Percentiles rank a stretch among this genome's conserved stretches.
phyloP scores from a whole-genome alignment of 2,888 invertebrate genomes.

The Drosophila prolongata region DNA sequence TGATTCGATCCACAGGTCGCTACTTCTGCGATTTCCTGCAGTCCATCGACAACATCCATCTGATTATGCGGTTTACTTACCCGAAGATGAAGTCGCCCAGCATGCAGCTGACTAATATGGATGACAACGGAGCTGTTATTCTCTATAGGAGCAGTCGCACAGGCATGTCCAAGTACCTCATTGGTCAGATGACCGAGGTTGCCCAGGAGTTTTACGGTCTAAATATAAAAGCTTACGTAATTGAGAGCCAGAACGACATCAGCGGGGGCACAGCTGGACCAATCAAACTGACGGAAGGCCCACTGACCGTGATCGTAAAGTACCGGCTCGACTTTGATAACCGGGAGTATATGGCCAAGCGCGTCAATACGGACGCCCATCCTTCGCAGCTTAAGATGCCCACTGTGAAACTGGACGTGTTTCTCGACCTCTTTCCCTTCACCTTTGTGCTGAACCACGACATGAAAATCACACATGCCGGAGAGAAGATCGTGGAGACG shows the following conservation, averaged over 20 bases:
- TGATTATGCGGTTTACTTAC: conserved; percentile 96
- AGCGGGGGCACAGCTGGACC: conserved; percentile 83
- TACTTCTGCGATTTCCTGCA: conserved; percentile 96
- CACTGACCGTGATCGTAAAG: conserved; percentile 86
- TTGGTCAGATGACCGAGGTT: conserved; percentile 95
- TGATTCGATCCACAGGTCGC: conserved; percentile 94
- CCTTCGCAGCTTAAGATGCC: conserved; percentile 82
- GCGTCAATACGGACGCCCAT: conserved; percentile 82
- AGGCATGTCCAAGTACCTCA: conserved; percentile 93
- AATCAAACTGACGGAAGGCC: conserved; percentile 79
- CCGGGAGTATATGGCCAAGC: conserved; percentile 87
- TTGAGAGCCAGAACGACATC: conserved; percentile 87
- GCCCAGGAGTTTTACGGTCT: conserved; percentile 92
- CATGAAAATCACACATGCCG: conserved; percentile 91
- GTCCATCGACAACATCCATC: conserved; percentile 96
- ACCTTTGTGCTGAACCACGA: conserved; percentile 91
- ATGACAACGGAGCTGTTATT: conserved; percentile 91
- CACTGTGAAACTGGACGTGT: conserved; percentile 88
- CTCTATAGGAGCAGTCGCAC: conserved; percentile 93
- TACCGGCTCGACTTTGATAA: conserved; percentile 95
- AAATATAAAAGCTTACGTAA: conserved; percentile 88
- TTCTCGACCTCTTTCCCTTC: conserved; percentile 94
- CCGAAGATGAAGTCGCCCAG: conserved; percentile 97
- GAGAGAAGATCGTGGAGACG: conserved; percentile 90
- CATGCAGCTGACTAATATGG: conserved; percentile 94